phyloP scores from a whole-genome alignment of 2,113 vertebrate genomes.

The Toxotes chatareus region DNA sequence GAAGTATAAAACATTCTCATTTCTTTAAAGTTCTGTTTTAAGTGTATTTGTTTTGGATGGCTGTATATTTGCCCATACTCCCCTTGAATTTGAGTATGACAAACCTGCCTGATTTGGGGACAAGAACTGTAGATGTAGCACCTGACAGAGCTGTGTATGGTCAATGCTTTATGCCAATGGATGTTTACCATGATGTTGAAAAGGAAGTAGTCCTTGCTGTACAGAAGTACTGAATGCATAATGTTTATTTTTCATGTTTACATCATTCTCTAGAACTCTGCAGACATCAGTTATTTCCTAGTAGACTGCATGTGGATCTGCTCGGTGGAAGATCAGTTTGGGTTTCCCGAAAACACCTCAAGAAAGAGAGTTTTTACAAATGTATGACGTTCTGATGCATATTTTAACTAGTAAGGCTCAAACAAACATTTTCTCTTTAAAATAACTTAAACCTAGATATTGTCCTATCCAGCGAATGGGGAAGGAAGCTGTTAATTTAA shows the following conservation, averaged over 20 bases:
- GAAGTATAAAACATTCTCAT: background rate
- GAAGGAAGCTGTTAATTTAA: background rate
- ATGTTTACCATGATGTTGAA: constrained; percentile 31
- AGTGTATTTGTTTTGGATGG: constrained; percentile 44
- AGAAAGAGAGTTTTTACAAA: background rate
- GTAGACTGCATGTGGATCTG: constrained; percentile 26
- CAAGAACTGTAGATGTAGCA: constrained; percentile 59
- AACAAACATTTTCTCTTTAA: constrained; percentile 4
- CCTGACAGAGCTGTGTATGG: constrained; percentile 49
- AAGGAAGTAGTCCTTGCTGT: constrained; percentile 23
- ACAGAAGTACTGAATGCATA: constrained; percentile 16
- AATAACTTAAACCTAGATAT: background rate
- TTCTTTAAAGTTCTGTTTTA: constrained; percentile 16
- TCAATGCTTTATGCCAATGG: constrained; percentile 45
- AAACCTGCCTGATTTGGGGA: constrained; percentile 8
- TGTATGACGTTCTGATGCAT: background rate
- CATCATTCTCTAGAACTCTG: constrained; percentile 22
- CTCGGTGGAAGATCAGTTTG: background rate
- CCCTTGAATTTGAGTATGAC: constrained; percentile 14
- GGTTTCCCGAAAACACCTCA: constrained; percentile 36
- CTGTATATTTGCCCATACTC: constrained; percentile 20
- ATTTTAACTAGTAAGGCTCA: background rate
- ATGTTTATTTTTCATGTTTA: constrained; percentile 36
- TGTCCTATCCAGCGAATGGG: background rate
- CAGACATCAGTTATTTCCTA: background rate